phyloP scores from a whole-genome alignment of 2,113 vertebrate genomes.

The Psilopogon haemacephalus region DNA sequence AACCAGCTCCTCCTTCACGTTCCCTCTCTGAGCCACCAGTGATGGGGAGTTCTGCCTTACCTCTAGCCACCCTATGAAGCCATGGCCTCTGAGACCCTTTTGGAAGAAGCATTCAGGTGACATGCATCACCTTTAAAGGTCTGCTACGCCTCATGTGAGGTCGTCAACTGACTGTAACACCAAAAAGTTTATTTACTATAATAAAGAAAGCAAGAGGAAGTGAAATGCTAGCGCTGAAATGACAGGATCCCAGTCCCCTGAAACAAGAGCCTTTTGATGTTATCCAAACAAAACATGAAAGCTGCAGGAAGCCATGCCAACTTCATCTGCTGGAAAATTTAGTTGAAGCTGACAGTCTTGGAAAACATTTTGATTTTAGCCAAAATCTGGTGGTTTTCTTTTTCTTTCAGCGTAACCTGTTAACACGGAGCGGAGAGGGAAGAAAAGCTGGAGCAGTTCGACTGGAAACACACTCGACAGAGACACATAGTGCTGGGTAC shows the following conservation, averaged over 20 bases:
- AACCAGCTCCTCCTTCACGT: neutral
- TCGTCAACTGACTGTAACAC: neutral
- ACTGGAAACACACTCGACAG: neutral
- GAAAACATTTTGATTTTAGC: neutral
- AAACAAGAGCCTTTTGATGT: constrained; percentile 1
- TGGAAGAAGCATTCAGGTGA: too few species aligned
- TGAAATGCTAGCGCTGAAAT: neutral
- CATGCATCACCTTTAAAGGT: neutral
- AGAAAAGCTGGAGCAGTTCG: neutral
- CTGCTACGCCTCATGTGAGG: neutral
- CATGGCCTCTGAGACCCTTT: neutral
- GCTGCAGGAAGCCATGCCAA: constrained; percentile 4
- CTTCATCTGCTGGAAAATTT: neutral
- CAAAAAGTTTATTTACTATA: neutral
- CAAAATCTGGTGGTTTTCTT: neutral
- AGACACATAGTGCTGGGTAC: rapidly evolving
- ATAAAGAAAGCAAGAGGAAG: neutral
- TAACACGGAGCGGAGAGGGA: neutral
- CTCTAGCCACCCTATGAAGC: neutral
- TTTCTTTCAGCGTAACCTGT: neutral
- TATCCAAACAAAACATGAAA: constrained; percentile 17
- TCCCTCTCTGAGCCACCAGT: rapidly evolving
- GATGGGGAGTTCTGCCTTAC: neutral
- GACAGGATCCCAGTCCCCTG: neutral
- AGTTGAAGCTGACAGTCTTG: neutral